A percentile compares a stretch with the other conserved stretches of the same genome.
These are phyloP conservation scores for Corythoichthys intestinalis DNA, from an alignment of 2,113 vertebrate genomes.

Conservation along the genomic window DNA sequence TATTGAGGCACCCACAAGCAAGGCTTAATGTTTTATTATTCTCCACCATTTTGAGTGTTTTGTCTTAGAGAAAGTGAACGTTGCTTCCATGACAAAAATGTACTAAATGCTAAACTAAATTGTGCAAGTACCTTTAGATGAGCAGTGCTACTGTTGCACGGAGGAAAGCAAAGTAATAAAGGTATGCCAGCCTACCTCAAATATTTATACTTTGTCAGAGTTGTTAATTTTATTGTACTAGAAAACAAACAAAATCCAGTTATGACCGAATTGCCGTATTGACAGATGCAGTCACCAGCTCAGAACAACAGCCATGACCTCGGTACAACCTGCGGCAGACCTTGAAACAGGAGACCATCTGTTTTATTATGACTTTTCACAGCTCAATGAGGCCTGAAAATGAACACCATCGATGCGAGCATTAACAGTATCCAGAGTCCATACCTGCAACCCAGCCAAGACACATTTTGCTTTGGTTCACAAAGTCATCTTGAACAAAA, in stretches of 20 bases:
- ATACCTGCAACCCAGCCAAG: constrained; percentile 14
- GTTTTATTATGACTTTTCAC: constrained; percentile 62
- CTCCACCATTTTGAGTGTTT: no score
- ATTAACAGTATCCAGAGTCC: constrained; percentile 24
- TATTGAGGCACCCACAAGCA: constrained; percentile 4
- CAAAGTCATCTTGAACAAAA: constrained; percentile 36
- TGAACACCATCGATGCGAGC: constrained; percentile 49
- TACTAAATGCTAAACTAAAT: no score
- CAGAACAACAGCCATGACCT: constrained; percentile 40
- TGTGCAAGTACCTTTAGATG: no score
- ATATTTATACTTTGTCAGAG: background rate
- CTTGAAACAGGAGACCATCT: constrained; percentile 55
- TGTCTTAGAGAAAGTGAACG: no score
- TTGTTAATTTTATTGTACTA: constrained; percentile 7
- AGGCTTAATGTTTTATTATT: no score
- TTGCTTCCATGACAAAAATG: no score
- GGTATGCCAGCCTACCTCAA: background rate
- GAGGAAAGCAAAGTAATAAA: background rate
- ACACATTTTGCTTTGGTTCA: constrained; percentile 17
- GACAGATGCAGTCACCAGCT: constrained; percentile 20
- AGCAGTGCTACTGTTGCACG: no score
- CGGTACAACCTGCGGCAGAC: constrained; percentile 47
- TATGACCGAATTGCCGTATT: constrained; percentile 18
- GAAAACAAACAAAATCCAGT: constrained; percentile 15
- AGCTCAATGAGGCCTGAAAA: constrained; percentile 63